Conservation (phyloP, 2,888 invertebrate species). For the Linnaemya vulpina region DNA sequence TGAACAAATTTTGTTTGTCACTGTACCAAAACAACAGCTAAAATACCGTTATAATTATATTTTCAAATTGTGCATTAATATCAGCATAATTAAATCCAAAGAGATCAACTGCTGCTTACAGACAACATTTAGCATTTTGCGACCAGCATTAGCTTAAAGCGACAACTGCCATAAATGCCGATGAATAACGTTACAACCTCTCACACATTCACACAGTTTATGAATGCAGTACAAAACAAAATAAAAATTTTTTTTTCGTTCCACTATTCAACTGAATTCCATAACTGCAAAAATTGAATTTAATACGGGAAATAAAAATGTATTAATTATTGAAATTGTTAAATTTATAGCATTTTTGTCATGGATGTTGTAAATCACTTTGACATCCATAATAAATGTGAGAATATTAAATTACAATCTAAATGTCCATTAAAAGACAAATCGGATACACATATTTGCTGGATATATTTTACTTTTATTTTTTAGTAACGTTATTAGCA, state of each 20-base stretch:
- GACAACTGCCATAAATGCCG: constrained; percentile 48
- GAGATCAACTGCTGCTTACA: background rate
- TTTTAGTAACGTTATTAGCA: background rate
- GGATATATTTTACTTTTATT: background rate
- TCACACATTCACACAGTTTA: constrained; percentile 30
- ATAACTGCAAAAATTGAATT: constrained; percentile 41
- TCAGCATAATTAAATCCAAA: background rate
- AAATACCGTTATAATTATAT: background rate
- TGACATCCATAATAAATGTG: constrained; percentile 18
- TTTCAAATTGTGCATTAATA: background rate
- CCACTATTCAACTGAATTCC: constrained; percentile 16
- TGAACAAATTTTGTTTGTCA: too few species aligned
- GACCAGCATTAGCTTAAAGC: constrained; percentile 41
- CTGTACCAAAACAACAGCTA: too few species aligned
- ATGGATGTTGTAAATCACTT: constrained; percentile 31
- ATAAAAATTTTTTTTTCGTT: constrained; percentile 18
- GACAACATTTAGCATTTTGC: constrained; percentile 29
- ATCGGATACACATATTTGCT: background rate
- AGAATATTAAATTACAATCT: constrained; percentile 18
- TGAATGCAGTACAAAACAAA: constrained; percentile 43
- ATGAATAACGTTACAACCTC: constrained; percentile 22
- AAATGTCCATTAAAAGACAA: background rate
- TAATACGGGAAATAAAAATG: constrained; percentile 43
- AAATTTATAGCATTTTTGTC: constrained; percentile 21
- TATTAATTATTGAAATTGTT: constrained; percentile 33